Percentiles rank a stretch among this genome's conserved stretches.
Evolutionary conservation across 2,113 vertebrate species (phyloP).

Genomic region (Nansenia antarctica): DNA sequence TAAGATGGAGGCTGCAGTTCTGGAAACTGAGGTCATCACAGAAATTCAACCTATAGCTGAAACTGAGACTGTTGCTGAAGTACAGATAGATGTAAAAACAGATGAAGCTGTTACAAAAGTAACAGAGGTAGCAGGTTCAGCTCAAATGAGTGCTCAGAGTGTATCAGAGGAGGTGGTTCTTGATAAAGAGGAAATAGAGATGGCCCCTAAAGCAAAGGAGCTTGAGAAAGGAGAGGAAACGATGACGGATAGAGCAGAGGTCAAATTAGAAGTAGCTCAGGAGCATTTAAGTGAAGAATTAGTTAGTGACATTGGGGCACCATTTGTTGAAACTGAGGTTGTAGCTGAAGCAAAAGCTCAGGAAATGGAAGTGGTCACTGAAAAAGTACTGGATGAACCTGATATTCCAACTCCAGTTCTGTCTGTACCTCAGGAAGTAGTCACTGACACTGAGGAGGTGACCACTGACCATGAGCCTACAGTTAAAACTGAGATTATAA

Average conservation of each 20-base stretch:
- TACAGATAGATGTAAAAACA: neutral
- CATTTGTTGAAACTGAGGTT: neutral
- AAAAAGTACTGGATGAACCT: constrained; percentile 35
- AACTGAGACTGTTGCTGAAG: constrained; percentile 17
- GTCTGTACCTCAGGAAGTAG: too few species aligned
- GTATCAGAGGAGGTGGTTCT: neutral
- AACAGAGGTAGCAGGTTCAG: too few species aligned
- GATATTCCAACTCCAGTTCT: too few species aligned
- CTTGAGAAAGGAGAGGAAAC: neutral
- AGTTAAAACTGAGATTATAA: constrained; percentile 27
- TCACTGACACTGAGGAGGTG: too few species aligned
- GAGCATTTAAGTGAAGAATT: too few species aligned
- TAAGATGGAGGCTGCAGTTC: neutral
- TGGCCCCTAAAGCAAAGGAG: neutral
- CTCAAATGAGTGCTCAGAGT: neutral
- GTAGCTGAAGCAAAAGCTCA: constrained; percentile 8
- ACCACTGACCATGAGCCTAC: constrained; percentile 41
- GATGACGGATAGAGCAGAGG: neutral
- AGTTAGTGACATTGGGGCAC: too few species aligned
- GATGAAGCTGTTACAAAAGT: constrained; percentile 13
- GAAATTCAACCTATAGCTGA: constrained; percentile 13
- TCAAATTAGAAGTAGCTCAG: too few species aligned
- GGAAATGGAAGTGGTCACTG: constrained; percentile 36
- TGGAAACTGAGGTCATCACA: neutral
- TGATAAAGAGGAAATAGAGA: neutral